Evolutionary conservation across 2,888 invertebrate genomes (phyloP).

Genomic region (Melanophora roralis): DNA sequence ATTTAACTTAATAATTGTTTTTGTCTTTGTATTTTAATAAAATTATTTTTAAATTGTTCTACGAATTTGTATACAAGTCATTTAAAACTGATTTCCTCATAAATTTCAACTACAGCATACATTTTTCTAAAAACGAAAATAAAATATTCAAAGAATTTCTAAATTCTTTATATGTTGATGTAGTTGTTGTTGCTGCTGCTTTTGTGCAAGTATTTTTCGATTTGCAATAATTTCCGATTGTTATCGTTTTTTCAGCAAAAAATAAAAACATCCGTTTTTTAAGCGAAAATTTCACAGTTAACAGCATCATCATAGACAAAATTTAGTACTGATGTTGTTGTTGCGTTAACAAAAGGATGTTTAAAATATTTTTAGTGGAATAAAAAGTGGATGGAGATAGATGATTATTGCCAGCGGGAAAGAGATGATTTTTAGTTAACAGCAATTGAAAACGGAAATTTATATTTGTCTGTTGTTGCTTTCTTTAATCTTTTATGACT

Average conservation of each 20-base stretch:
- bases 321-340: neutral
- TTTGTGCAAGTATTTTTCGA: neutral
- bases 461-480: slow-evolving; percentile 33
- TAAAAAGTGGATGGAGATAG: neutral
- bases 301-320: slow-evolving; percentile 1
- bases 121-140: neutral
- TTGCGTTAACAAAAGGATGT: neutral
- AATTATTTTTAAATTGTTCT: slow-evolving; percentile 23
- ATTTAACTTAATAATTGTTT: neutral
- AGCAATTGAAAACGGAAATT: slow-evolving; percentile 50
- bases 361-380: neutral
- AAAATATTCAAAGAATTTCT: neutral
- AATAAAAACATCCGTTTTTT: slow-evolving; percentile 27
- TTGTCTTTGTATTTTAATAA: neutral
- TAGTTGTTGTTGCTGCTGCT: neutral
- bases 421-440: neutral
- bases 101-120: slow-evolving; percentile 5
- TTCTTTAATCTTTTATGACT: neutral
- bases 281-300: neutral
- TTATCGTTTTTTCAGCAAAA: slow-evolving; percentile 38
- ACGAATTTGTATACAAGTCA: slow-evolving; percentile 18
- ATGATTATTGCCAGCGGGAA: neutral
- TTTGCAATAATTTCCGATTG: slow-evolving; percentile 56
- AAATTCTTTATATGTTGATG: slow-evolving; percentile 6
- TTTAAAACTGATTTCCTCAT: slow-evolving; percentile 44